Evolutionary conservation across 2,888 invertebrate genomes (phyloP), one percentile per base, ranked within the genome.

Genomic region (Torymus texanus): DNA sequence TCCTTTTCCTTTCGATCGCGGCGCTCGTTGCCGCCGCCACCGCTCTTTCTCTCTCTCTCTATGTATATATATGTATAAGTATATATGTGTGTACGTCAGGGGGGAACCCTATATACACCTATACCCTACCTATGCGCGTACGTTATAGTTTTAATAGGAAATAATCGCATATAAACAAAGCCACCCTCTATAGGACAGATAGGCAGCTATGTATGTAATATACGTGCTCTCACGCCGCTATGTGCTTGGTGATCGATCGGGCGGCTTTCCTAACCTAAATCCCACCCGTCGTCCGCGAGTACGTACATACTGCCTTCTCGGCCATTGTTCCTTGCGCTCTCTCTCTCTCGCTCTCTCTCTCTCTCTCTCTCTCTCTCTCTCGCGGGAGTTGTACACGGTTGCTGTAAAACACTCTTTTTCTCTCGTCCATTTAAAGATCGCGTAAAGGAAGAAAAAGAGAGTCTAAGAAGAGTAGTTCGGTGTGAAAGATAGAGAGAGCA

Each of bases 231-330:
- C 5, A 8, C 41, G 41, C 0, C 13, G 53, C 63, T 18, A n/a
- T n/a, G n/a, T n/a, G 29, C 21, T 1, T 24, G 13, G 18, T 53
- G 50, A 72, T 72, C 73, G 67, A 67, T 78, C 53, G 21, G 56
- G 55, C 1, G 2, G 68, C 74, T 63, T 70, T 80, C 77, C 80
- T 80, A 80, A 80, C 80, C 80, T 80, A 80, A 67, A 80, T 79
- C 71, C 21, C 53, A 14, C 29, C 41, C 41, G 41, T 41, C 41
- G 41, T 41, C 41, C 41, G 41, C 8, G 41, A 41, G 41, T 41
- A 41, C 10, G 10, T 41, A 41, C 41, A 21, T 41, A 8, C 41
- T 5, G 29, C 41, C 41, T 41, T 8, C 41, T 41, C 41, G 41
- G 41, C 41, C 41, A 41, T 41, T 41, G 41, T 41, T 41, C 41